Conservation (phyloP, 2,888 invertebrate genomes). For the Steromphala cineraria region DNA sequence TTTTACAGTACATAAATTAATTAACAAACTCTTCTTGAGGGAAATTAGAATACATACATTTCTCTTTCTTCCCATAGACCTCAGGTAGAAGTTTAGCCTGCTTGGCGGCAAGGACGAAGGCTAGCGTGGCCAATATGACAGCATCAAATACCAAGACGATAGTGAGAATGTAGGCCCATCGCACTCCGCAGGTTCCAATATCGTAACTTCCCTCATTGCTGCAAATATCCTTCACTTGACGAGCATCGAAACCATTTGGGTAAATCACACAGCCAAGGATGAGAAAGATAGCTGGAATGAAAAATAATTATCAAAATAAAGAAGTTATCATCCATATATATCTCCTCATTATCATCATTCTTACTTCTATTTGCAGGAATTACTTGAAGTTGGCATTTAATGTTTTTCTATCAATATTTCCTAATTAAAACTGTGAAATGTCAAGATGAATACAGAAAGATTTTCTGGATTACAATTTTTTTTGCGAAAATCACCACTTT, state of each 20-base stretch:
- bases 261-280: conserved; percentile 90
- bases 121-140: conserved; percentile 88
- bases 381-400: too few relatives aligned
- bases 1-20: not conserved
- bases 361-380: too few relatives aligned
- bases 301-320: not conserved
- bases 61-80: conserved; percentile 53
- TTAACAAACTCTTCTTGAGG: not conserved
- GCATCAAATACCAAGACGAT: conserved; percentile 91
- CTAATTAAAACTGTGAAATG: too few relatives aligned
- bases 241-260: conserved; percentile 93
- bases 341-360: too few relatives aligned
- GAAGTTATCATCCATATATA: too few relatives aligned
- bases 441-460: too few relatives aligned
- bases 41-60: conserved; percentile 52
- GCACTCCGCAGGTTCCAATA: conserved; percentile 88
- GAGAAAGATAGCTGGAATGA: conserved; percentile 87
- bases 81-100: conserved; percentile 78
- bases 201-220: conserved; percentile 85
- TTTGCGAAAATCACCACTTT: too few relatives aligned
- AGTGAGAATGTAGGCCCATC: conserved; percentile 89
- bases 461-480: too few relatives aligned
- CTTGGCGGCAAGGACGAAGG: conserved; percentile 93
- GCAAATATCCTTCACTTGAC: conserved; percentile 88
- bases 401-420: too few relatives aligned